A percentile compares a stretch with the other conserved stretches of the same genome.
Evolutionary conservation across 1,140 invertebrate species (phyloP).

Genomic region (Pristionchus pacificus): DNA sequence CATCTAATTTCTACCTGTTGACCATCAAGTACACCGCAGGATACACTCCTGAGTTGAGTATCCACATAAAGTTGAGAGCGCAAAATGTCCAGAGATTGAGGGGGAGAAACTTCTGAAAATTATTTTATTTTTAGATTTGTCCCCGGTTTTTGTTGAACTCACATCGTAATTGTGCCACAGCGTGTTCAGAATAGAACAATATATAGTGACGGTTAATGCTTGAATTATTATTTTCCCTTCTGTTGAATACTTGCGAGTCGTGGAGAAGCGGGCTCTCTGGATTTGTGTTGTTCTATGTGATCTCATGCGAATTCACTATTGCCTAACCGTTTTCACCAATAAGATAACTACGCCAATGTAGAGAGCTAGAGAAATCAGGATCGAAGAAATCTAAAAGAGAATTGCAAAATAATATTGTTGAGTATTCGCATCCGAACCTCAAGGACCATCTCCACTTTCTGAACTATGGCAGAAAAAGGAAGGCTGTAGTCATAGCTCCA

Average conservation of each 20-base stretch:
- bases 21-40: slow-evolving; percentile 3
- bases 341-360: neutral
- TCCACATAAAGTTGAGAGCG: slow-evolving; percentile 11
- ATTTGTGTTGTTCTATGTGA: neutral
- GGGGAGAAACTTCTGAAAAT: neutral
- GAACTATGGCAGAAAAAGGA: neutral
- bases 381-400: too few species aligned
- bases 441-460: slow-evolving; percentile 10
- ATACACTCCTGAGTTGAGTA: slow-evolving; percentile 8
- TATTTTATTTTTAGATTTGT: neutral
- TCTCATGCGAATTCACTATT: neutral
- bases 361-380: slow-evolving; percentile 9
- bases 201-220: neutral
- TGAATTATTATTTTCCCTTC: slow-evolving; percentile 1
- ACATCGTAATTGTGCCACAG: slow-evolving; percentile 6
- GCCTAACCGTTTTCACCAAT: neutral
- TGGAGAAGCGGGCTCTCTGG: neutral
- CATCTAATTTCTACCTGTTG: too few species aligned
- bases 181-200: slow-evolving; percentile 1
- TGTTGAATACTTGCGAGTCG: neutral
- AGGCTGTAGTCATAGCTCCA: slow-evolving; percentile 7
- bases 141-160: neutral
- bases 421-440: slow-evolving; percentile 1
- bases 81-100: neutral
- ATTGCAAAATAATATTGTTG: neutral